Evolutionary conservation across 2,797 vertebrate genomes (phyloP).

Genomic region (Otolemur crassicaudatus): DNA sequence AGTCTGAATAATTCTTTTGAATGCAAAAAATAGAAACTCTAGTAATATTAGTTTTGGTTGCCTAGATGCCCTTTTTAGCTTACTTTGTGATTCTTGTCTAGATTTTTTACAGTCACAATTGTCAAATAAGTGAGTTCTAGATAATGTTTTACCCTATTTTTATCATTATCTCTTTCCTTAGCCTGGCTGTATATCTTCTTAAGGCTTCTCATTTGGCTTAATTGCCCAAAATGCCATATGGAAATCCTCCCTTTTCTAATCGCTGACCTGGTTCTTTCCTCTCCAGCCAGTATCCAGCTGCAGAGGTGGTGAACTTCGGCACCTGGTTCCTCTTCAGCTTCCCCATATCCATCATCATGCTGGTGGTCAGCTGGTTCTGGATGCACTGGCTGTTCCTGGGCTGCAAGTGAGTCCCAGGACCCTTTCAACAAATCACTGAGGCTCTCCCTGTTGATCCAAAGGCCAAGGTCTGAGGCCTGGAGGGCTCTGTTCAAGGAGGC

Average conservation of each 20-base stretch:
- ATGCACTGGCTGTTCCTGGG: constrained; percentile 97
- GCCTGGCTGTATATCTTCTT: background rate
- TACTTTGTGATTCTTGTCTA: background rate
- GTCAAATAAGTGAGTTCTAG: background rate
- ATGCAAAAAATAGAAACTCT: background rate
- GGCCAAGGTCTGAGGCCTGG: background rate
- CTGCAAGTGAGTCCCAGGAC: constrained; percentile 93
- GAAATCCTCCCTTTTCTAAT: background rate
- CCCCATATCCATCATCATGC: constrained; percentile 96
- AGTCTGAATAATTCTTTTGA: background rate
- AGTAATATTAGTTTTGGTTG: background rate
- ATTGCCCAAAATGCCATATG: background rate
- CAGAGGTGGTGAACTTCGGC: constrained; percentile 97
- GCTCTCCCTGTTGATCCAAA: background rate
- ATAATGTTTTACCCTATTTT: background rate
- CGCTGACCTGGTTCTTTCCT: constrained; percentile 19
- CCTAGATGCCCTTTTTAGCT: background rate
- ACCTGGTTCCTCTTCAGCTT: constrained; percentile 99
- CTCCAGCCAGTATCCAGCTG: constrained; percentile 95
- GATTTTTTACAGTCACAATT: background rate
- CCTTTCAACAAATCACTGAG: background rate
- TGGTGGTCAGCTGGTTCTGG: constrained; percentile 98
- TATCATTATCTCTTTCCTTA: background rate
- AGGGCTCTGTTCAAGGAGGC: background rate
- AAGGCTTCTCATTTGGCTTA: background rate